A percentile compares a stretch with the other conserved stretches of the same genome.
phyloP scores from a whole-genome alignment of 2,797 vertebrate genomes.

The Rhyacichthys aspro region DNA sequence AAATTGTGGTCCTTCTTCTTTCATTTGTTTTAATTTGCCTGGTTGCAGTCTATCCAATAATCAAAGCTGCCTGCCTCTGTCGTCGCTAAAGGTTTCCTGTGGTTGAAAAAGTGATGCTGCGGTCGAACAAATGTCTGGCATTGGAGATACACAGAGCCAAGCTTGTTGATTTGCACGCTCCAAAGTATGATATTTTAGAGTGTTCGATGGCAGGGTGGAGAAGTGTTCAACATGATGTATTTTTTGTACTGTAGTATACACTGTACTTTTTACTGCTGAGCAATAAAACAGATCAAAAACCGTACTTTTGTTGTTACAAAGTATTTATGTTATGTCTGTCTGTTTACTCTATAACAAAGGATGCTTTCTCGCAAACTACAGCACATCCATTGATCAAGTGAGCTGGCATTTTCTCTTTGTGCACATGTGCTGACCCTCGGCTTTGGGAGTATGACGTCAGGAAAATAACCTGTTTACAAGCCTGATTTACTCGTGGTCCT shows the following conservation, averaged over 20 bases:
- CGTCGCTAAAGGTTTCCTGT: conserved; percentile 49
- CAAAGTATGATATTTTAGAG: conserved; percentile 70
- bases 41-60: conserved; percentile 65
- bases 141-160: conserved; percentile 61
- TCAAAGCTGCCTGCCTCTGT: conserved; percentile 68
- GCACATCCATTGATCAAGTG: conserved; percentile 56
- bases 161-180: conserved; percentile 73
- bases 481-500: conserved; percentile 14
- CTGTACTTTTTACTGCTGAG: conserved; percentile 87
- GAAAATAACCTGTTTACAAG: conserved; percentile 49
- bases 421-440: conserved; percentile 29
- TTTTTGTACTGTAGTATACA: conserved; percentile 85
- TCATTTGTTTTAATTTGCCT: conserved; percentile 66
- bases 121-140: conserved; percentile 55
- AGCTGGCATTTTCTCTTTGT: conserved; percentile 67
- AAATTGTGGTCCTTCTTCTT: conserved; percentile 59
- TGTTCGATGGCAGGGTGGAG: conserved; percentile 69
- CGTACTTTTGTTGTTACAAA: conserved; percentile 16
- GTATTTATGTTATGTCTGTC: too few relatives aligned
- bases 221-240: conserved; percentile 78
- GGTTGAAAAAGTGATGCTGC: conserved; percentile 31
- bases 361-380: conserved; percentile 46
- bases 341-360: conserved; percentile 36
- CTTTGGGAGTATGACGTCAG: conserved; percentile 29
- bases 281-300: conserved; percentile 80